Percentiles rank a stretch among this genome's conserved stretches.
Conservation (phyloP, 2,113 vertebrate genomes). For the Xenopus laevis region DNA sequence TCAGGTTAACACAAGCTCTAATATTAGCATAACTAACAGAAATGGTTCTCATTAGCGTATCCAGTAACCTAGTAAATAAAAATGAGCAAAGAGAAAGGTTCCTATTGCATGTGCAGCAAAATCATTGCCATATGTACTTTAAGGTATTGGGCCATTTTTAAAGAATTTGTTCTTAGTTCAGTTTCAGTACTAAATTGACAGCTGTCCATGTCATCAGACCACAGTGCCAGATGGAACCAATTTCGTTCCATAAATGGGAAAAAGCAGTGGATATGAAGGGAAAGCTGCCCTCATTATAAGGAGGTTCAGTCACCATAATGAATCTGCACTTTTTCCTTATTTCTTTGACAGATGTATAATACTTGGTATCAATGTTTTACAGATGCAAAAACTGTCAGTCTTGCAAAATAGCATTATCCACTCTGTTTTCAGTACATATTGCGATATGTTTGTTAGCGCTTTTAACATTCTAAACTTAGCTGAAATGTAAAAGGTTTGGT, state of each 20-base stretch:
- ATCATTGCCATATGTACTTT: slow-evolving; percentile 29
- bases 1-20: too few relatives aligned
- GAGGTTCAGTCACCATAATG: not conserved
- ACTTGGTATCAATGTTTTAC: not conserved
- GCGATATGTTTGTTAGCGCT: not conserved
- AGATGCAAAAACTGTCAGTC: not conserved
- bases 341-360: not conserved
- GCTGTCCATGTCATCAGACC: slow-evolving; percentile 41
- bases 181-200: slow-evolving; percentile 33
- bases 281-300: not conserved
- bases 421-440: not conserved
- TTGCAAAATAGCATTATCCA: not conserved
- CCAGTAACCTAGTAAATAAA: slow-evolving; percentile 2
- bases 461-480: not conserved
- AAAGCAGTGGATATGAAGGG: not conserved
- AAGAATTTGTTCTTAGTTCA: slow-evolving; percentile 34
- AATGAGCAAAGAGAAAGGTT: slow-evolving; percentile 14
- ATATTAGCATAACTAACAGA: too few relatives aligned
- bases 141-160: slow-evolving; percentile 35
- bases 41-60: not conserved
- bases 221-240: slow-evolving; percentile 33
- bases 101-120: slow-evolving; percentile 25
- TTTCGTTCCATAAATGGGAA: slow-evolving; percentile 34
- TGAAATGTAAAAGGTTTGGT: not conserved
- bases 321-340: not conserved